Conservation (phyloP, 2,888 invertebrate species). For the Watsonalla binaria region DNA sequence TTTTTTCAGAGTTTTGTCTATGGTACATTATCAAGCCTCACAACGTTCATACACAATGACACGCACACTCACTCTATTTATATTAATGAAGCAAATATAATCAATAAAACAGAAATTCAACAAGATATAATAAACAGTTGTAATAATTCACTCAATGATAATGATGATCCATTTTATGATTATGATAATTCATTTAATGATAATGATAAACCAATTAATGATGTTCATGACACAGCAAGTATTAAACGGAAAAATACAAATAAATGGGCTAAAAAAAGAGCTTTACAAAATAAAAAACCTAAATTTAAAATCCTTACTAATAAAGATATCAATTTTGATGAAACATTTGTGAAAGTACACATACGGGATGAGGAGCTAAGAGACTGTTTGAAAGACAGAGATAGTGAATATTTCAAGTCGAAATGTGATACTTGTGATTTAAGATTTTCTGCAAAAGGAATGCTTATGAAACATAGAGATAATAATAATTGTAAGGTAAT, state of each 20-base stretch:
- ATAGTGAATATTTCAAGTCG: not conserved
- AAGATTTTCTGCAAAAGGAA: not conserved
- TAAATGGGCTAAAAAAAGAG: not conserved
- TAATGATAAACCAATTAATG: not conserved
- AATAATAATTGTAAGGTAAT: not conserved
- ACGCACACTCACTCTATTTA: conserved; percentile 6
- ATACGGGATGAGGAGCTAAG: not conserved
- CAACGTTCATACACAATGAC: conserved; percentile 9
- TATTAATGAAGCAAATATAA: not conserved
- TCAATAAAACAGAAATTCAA: not conserved
- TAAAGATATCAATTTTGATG: conserved; percentile 1
- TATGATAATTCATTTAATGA: not conserved
- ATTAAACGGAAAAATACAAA: not conserved
- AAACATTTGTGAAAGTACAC: not conserved
- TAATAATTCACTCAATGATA: not conserved
- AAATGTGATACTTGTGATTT: conserved; percentile 5
- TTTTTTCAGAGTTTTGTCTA: conserved; percentile 7
- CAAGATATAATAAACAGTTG: not conserved
- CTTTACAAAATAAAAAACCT: conserved; percentile 1
- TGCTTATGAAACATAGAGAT: not conserved
- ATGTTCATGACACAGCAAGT: not conserved
- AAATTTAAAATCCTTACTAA: conserved; percentile 1
- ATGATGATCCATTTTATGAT: not conserved
- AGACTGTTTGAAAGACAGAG: not conserved
- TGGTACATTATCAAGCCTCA: conserved; percentile 9